Percentiles rank a stretch among this genome's conserved stretches.
Conservation (phyloP, 2,888 invertebrate genomes). For the Spilosoma lubricipeda region DNA sequence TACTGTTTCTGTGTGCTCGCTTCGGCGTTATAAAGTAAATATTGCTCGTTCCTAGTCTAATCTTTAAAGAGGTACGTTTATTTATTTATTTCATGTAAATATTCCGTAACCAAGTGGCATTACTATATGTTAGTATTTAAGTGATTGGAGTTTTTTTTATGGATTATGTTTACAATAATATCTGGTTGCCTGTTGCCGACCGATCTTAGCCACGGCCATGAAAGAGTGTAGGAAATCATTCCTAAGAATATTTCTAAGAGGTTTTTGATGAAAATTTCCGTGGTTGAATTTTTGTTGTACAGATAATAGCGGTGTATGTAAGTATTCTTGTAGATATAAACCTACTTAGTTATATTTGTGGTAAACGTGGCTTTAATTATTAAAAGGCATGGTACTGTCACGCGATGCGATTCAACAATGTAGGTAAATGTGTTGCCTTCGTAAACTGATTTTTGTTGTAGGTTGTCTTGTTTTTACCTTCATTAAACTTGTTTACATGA, state of each 20-base stretch:
- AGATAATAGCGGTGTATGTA: not conserved
- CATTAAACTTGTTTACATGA: not conserved
- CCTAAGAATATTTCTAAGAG: conserved; percentile 1
- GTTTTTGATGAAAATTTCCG: not conserved
- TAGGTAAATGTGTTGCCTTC: not conserved
- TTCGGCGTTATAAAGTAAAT: conserved; percentile 26
- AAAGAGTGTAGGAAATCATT: conserved; percentile 1
- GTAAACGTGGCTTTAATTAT: conserved; percentile 11
- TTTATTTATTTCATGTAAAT: conserved; percentile 6
- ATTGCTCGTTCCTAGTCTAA: conserved; percentile 20
- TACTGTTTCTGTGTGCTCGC: conserved; percentile 39
- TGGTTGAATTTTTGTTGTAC: not conserved
- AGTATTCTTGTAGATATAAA: not conserved
- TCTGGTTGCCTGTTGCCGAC: conserved; percentile 2
- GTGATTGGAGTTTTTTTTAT: not conserved
- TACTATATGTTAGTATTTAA: not conserved
- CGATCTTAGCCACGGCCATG: not conserved
- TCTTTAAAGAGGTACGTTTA: conserved; percentile 28
- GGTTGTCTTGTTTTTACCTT: not conserved
- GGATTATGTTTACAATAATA: conserved; percentile 1
- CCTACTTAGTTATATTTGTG: not conserved
- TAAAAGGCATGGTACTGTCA: not conserved
- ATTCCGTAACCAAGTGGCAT: not conserved
- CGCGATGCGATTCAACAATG: conserved; percentile 5
- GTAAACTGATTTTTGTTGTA: not conserved